Conservation (phyloP, 2,888 invertebrate genomes). For the Lasioglossum vierecki region DNA sequence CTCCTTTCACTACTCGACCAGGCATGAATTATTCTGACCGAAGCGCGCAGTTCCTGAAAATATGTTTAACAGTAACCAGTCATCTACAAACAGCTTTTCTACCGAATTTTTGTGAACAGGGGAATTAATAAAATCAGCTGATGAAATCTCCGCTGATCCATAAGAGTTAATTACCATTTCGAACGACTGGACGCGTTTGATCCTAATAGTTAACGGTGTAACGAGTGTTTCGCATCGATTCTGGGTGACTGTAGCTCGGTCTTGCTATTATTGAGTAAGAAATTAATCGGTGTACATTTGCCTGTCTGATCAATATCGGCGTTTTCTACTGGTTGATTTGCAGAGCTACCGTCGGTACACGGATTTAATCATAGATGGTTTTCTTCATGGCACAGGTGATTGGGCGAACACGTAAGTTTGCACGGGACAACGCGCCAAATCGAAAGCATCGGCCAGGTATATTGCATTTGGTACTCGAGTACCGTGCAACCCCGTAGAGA, state of each 20-base stretch:
- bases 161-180: neutral
- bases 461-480: conserved; percentile 49
- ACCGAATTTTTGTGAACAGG: neutral
- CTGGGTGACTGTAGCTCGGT: no score
- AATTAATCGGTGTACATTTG: neutral
- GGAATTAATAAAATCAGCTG: neutral
- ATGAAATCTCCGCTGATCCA: neutral
- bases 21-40: neutral
- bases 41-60: neutral
- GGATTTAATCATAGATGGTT: neutral
- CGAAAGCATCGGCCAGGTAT: conserved; percentile 48
- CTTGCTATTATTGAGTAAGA: neutral
- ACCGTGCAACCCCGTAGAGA: neutral
- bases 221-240: neutral
- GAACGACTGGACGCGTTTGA: neutral
- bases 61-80: neutral
- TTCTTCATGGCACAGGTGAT: conserved; percentile 33
- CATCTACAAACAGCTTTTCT: no score
- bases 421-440: conserved; percentile 43
- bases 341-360: neutral
- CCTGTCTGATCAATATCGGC: neutral
- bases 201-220: neutral
- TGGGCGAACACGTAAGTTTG: conserved; percentile 36
- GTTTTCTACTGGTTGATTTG: neutral
- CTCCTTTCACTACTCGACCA: neutral